phyloP scores from a whole-genome alignment of 2,113 vertebrate genomes.

The Tretioscincus oriximinensis region DNA sequence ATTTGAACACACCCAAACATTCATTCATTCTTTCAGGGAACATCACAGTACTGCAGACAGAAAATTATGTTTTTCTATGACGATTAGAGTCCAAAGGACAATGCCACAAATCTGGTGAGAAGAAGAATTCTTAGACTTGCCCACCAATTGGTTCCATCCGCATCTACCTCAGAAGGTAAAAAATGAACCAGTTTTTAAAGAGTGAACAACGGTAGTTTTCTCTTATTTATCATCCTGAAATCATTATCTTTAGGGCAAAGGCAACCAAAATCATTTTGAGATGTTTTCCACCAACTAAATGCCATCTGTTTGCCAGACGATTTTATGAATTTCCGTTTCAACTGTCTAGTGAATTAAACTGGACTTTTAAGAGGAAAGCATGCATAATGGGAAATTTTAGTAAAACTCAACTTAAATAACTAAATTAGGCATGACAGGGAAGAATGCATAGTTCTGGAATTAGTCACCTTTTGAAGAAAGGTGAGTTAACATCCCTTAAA shows the following conservation, averaged over 20 bases:
- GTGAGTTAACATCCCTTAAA: constrained; percentile 29
- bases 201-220: not conserved
- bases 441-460: constrained; percentile 26
- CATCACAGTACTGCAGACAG: not conserved
- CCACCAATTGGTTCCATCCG: not conserved
- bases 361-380: not conserved
- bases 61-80: not conserved
- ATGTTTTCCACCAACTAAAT: constrained; percentile 26
- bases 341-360: constrained; percentile 28
- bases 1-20: too few relatives aligned
- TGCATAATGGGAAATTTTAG: constrained; percentile 42
- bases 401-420: constrained; percentile 39
- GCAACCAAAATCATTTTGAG: constrained; percentile 3
- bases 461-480: constrained; percentile 26
- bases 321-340: constrained; percentile 7
- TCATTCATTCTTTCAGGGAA: too few relatives aligned
- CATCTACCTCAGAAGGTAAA: not conserved
- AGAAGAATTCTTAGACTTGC: not conserved
- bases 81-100: not conserved
- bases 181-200: not conserved
- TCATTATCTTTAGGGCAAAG: constrained; percentile 12
- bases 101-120: not conserved
- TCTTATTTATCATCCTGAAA: constrained; percentile 24
- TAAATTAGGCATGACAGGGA: constrained; percentile 34
- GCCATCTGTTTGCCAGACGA: constrained; percentile 23